Evolutionary conservation across 92 coral and sea anemone genomes (phyloP).

Genomic region (Epizoanthus stellaris): DNA sequence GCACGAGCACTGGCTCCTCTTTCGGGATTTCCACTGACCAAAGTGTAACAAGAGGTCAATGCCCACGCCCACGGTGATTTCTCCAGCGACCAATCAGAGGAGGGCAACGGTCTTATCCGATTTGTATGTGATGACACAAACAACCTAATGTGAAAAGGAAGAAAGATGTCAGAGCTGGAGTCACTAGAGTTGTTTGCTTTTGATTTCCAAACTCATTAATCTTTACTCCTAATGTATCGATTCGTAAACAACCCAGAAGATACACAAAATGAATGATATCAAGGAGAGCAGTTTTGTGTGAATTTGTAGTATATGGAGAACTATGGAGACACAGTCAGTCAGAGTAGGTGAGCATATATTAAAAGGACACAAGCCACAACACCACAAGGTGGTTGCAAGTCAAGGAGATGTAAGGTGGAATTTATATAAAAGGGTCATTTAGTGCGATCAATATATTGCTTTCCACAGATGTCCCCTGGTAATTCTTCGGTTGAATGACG

Average conservation of each 20-base stretch:
- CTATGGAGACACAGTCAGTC: background rate
- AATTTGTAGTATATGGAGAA: background rate
- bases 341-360: background rate
- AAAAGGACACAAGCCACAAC: too few relatives aligned
- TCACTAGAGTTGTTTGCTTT: conserved; percentile 8
- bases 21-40: conserved; percentile 46
- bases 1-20: conserved; percentile 33
- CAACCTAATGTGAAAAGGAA: conserved; percentile 53
- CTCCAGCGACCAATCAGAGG: conserved; percentile 69
- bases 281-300: background rate
- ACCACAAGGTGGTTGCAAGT: background rate
- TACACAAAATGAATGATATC: background rate
- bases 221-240: conserved; percentile 3
- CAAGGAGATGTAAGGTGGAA: background rate
- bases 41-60: conserved; percentile 40
- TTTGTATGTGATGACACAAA: conserved; percentile 69
- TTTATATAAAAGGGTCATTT: background rate
- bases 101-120: conserved; percentile 51
- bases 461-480: conserved; percentile 37
- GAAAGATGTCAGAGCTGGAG: conserved; percentile 19
- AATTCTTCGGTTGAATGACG: conserved; percentile 31
- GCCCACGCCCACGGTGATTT: conserved; percentile 44
- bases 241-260: conserved; percentile 2
- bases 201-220: background rate
- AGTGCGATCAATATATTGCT: background rate